A percentile compares a stretch with the other conserved stretches of the same genome.
Conservation (phyloP, 2,113 vertebrate species). For the Podarcis muralis region DNA sequence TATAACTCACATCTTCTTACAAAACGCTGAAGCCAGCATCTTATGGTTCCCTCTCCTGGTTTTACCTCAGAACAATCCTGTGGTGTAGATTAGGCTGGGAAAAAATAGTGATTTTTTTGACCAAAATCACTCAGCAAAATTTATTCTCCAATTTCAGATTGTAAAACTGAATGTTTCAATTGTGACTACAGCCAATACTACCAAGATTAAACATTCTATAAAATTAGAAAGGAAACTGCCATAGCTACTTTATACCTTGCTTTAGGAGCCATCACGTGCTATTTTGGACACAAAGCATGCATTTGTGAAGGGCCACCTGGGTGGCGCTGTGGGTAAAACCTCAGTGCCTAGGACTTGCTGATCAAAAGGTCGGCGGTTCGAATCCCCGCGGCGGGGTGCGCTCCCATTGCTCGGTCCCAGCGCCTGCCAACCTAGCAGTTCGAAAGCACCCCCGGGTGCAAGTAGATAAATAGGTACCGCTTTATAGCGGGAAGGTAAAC, state of each 20-base stretch:
- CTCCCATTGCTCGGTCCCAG: too few relatives aligned
- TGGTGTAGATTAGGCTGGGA: not conserved
- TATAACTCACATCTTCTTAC: not conserved
- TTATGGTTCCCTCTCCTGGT: not conserved
- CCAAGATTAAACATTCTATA: not conserved
- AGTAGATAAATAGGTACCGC: too few relatives aligned
- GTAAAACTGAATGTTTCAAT: not conserved
- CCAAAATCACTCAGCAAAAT: not conserved
- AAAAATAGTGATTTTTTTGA: not conserved
- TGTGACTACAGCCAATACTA: not conserved
- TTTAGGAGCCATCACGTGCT: not conserved
- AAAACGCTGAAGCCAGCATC: too few relatives aligned
- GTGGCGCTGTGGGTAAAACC: too few relatives aligned
- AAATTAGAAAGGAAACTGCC: not conserved
- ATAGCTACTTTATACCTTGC: not conserved
- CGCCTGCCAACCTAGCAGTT: too few relatives aligned
- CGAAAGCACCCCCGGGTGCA: too few relatives aligned
- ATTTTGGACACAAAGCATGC: not conserved
- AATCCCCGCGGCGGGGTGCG: too few relatives aligned
- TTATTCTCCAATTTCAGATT: not conserved
- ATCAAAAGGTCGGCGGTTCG: too few relatives aligned
- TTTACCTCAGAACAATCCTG: too few relatives aligned
- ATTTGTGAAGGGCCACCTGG: not conserved
- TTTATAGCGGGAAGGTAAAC: too few relatives aligned
- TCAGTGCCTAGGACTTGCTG: too few relatives aligned